Conservation (phyloP, 2,888 invertebrate species). For the Athetis lepigone region DNA sequence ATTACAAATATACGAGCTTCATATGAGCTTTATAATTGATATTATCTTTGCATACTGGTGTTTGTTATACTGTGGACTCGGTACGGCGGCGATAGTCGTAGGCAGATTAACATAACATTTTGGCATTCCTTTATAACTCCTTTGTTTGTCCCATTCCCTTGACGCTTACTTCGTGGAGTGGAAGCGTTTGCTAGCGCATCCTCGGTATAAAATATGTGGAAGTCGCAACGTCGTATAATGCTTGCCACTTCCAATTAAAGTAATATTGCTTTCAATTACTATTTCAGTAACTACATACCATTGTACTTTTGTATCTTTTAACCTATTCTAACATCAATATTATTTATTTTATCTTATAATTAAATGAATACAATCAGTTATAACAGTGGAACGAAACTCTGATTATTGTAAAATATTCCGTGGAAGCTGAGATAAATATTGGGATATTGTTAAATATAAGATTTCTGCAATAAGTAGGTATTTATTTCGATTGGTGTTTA, state of each 20-base stretch:
- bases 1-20: conserved; percentile 49
- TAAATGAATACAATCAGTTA: conserved; percentile 39
- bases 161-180: conserved; percentile 31
- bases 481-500: conserved; percentile 44
- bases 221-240: conserved; percentile 8
- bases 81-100: conserved; percentile 52
- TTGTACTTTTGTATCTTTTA: conserved; percentile 56
- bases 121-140: conserved; percentile 51
- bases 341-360: conserved; percentile 38
- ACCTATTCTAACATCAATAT: conserved; percentile 51
- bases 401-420: conserved; percentile 31
- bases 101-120: conserved; percentile 61
- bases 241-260: conserved; percentile 40
- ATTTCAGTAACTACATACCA: conserved; percentile 54
- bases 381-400: conserved; percentile 24
- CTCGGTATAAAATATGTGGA: background rate
- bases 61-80: conserved; percentile 50
- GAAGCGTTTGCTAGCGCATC: conserved; percentile 16
- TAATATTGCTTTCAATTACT: conserved; percentile 55
- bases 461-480: conserved; percentile 50
- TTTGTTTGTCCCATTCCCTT: conserved; percentile 40
- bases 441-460: conserved; percentile 15
- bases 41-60: conserved; percentile 51
- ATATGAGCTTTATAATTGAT: conserved; percentile 61
- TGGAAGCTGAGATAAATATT: conserved; percentile 30